These are phyloP conservation scores for Elysia crispata DNA, from an alignment of 2,888 invertebrate species.

Conservation along the genomic window DNA sequence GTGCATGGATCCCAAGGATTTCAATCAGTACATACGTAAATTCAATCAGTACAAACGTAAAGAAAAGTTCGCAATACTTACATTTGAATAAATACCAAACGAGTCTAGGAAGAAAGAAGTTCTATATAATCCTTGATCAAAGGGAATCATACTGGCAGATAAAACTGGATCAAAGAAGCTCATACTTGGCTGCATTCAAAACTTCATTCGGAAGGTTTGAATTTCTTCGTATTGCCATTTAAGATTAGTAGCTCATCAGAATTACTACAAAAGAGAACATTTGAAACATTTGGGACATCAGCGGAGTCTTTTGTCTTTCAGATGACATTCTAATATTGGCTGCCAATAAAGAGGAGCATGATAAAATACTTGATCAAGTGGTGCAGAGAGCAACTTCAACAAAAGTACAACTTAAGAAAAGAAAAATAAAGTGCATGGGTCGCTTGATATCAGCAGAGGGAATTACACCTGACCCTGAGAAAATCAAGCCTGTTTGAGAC, in stretches of 20 bases:
- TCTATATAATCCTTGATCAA: conserved; percentile 46
- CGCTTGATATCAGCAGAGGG: too few relatives aligned
- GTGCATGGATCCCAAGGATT: conserved; percentile 44
- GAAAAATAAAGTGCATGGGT: too few relatives aligned
- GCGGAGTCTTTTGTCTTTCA: conserved; percentile 48
- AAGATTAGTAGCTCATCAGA: conserved; percentile 49
- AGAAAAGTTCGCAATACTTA: conserved; percentile 33
- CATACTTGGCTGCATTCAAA: conserved; percentile 45
- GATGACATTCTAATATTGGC: conserved; percentile 56
- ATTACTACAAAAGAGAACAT: conserved; percentile 50
- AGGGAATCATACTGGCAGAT: conserved; percentile 45
- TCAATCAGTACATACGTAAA: conserved; percentile 51
- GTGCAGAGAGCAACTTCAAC: conserved; percentile 45
- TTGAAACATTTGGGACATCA: conserved; percentile 47
- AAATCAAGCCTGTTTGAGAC: too few relatives aligned
- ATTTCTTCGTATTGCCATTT: conserved; percentile 51
- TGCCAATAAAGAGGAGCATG: conserved; percentile 46
- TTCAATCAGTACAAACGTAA: too few relatives aligned
- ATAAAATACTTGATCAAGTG: conserved; percentile 46
- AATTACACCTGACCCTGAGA: too few relatives aligned
- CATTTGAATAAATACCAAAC: conserved; percentile 41
- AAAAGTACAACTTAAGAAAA: too few relatives aligned
- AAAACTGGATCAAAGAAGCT: conserved; percentile 42
- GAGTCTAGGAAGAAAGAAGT: conserved; percentile 41
- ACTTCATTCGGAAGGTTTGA: conserved; percentile 44